Conservation (phyloP, 2,113 vertebrate species). For the Herpetotheres cachinnans region DNA sequence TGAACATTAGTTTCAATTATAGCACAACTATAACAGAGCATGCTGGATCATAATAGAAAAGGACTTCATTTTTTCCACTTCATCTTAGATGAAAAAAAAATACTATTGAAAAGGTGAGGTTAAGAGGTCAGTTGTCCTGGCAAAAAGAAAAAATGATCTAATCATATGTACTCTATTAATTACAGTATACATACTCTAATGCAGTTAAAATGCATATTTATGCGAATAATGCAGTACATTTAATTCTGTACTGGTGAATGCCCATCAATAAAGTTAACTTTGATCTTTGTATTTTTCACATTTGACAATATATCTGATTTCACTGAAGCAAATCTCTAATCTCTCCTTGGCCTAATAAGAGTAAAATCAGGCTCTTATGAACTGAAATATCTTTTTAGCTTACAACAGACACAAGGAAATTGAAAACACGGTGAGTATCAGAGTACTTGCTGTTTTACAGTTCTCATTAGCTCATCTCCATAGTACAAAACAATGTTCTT, state of each 20-base stretch:
- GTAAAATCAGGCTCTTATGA: not conserved
- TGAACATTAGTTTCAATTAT: conserved; percentile 67
- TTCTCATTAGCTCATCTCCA: conserved; percentile 28
- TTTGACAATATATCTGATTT: not conserved
- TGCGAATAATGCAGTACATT: conserved; percentile 24
- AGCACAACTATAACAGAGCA: not conserved
- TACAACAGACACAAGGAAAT: conserved; percentile 6
- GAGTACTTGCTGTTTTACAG: conserved; percentile 21
- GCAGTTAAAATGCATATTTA: conserved; percentile 21
- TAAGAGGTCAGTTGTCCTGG: conserved; percentile 23
- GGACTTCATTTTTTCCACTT: not conserved
- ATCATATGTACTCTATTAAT: not conserved
- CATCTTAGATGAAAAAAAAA: not conserved
- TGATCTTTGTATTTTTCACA: conserved; percentile 18
- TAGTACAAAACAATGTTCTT: not conserved
- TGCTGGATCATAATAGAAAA: conserved; percentile 14
- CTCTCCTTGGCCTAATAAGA: not conserved
- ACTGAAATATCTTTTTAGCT: conserved; percentile 23
- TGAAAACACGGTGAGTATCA: conserved; percentile 28
- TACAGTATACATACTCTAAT: not conserved
- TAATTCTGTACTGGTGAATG: not conserved
- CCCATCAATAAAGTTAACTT: not conserved
- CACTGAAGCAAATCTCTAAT: not conserved
- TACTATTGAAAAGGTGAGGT: not conserved
- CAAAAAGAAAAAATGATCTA: not conserved